Base-by-base conservation (phyloP, 1,140 invertebrate genomes). In the Physella acuta region DNA sequence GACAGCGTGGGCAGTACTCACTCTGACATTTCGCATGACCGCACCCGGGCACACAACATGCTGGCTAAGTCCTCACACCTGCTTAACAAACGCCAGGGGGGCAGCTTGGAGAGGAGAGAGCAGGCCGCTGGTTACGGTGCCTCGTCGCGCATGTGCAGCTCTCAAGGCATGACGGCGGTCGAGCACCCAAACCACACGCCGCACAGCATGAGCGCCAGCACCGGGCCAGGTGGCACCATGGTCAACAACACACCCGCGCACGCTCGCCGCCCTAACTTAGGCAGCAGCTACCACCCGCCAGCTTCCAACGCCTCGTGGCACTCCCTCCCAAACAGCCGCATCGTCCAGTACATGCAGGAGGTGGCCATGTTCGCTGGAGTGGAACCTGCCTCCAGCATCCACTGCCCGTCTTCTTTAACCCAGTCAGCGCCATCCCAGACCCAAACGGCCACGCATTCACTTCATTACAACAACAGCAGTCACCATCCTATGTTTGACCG, bases 1-100 rank as follows among this genome's bases (percentile, higher is more conserved):
- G 86, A 87, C 69, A 86, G 85, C 73, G 79, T 87, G 14, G 83
- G 83, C 16, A 86, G 84, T 71, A 83, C 81, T 16, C 85, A 85
- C 58, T 86, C 85, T 16, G 86, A 86, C 71, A 84, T 85, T 26
- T 85, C 84, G 34, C 83, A 85, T 68, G 84, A 86, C 72, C 73
- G 81, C 5, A 62, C 71, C n/a, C 69, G 81, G 5, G 77, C 75
- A 16, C 73, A 77, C 14, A 65, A 63, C 62, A 74, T 76, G 73
- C 62, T 74, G 60, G 72, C 76, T 2, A 74, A 74, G 61, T 76
- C 71, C 44, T 74, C 76, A 0, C 64, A 67, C 24, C 73, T 74
- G 14, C 63, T 74, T 53, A 44, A 74, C 20, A 70, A 72, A 44
- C 69, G 78, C 2, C 78, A 81, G 63, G 76, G 77, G 31, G 75